These are phyloP conservation scores for Cherax destructor DNA, from an alignment of 1,140 invertebrate genomes.

Conservation along the genomic window DNA sequence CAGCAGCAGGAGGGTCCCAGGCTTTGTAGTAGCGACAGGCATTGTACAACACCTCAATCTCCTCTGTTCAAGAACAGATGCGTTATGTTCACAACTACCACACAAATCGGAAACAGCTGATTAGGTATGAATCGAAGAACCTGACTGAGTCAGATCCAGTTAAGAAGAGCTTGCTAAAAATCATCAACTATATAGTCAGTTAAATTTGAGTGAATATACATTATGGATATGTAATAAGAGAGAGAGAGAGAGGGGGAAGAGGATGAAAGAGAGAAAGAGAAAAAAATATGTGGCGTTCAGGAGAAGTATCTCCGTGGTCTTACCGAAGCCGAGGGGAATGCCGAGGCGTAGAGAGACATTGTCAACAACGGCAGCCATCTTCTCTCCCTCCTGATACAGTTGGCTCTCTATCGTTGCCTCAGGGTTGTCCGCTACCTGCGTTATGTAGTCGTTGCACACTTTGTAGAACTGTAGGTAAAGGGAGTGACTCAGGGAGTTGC, in stretches of 20 bases:
- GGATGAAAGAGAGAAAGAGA: no score
- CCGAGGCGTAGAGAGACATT: slow-evolving; percentile 28
- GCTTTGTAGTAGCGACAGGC: slow-evolving; percentile 55
- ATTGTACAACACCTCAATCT: slow-evolving; percentile 21
- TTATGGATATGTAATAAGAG: no score
- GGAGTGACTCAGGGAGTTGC: not conserved
- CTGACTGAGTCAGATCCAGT: no score
- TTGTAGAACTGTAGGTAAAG: slow-evolving; percentile 30
- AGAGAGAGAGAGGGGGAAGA: no score
- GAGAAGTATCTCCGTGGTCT: not conserved
- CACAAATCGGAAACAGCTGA: no score
- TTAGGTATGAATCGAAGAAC: no score
- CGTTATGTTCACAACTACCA: not conserved
- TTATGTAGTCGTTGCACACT: slow-evolving; percentile 19
- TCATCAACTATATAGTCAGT: no score
- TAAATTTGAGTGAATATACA: no score
- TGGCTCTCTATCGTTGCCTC: slow-evolving; percentile 13
- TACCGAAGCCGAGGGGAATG: not conserved
- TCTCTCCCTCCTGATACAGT: slow-evolving; percentile 5
- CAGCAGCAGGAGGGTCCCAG: slow-evolving; percentile 3
- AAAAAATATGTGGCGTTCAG: no score
- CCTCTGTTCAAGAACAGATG: not conserved
- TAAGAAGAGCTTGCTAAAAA: no score
- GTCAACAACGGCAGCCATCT: not conserved
- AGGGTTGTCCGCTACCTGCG: slow-evolving; percentile 45